These are phyloP conservation scores for Melanerpes aurifrons DNA, from an alignment of 2,113 vertebrate genomes.

Conservation along the genomic window DNA sequence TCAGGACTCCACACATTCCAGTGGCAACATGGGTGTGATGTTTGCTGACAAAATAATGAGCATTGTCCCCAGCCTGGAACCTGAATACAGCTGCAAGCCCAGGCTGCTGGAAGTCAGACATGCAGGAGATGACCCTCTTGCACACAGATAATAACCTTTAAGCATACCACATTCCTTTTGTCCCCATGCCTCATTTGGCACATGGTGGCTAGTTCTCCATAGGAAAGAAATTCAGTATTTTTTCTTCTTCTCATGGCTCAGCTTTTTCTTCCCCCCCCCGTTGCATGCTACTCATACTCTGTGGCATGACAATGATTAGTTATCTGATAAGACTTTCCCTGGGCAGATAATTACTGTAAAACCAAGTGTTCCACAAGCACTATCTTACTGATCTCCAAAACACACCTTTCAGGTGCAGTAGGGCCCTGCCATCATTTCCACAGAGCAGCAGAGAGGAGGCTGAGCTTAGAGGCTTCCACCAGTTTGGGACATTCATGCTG, in stretches of 20 bases:
- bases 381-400: not conserved
- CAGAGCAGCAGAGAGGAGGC: not conserved
- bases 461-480: not conserved
- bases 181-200: not conserved
- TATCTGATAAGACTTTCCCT: not conserved
- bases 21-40: not conserved
- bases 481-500: not conserved
- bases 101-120: not conserved
- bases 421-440: not conserved
- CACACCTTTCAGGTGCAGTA: not conserved
- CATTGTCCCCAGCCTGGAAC: not conserved
- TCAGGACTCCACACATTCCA: not conserved
- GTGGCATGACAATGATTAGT: not conserved
- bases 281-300: not conserved
- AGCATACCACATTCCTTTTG: not conserved
- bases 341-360: not conserved
- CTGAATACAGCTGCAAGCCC: accelerated
- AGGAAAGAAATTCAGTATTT: not conserved
- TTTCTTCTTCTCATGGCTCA: not conserved
- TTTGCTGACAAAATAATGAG: not conserved
- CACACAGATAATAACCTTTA: not conserved
- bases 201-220: not conserved
- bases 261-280: not conserved
- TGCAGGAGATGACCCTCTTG: not conserved
- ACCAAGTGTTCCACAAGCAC: not conserved